Percentiles rank a stretch among this genome's conserved stretches.
Conservation (phyloP, 2,797 vertebrate species). For the Dicrostonyx torquatus region DNA sequence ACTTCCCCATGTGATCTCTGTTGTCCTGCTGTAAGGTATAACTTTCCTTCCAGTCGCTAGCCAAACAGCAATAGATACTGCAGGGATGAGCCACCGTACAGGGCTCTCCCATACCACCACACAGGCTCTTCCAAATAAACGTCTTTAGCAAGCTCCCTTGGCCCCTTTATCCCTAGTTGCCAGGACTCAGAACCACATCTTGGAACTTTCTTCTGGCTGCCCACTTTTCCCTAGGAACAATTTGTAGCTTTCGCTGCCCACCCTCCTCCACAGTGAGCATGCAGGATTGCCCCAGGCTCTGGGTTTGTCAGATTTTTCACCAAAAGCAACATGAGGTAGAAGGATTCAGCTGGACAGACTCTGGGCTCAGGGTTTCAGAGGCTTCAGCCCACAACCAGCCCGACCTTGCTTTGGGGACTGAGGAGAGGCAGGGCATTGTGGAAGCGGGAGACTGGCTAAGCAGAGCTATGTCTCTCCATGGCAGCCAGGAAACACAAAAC, state of each 20-base stretch:
- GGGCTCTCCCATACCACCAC: no score
- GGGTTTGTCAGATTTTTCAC: background rate
- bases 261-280: accelerated
- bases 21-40: no score
- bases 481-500: background rate
- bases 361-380: background rate
- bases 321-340: no score
- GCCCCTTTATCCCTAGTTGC: background rate
- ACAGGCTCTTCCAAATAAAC: no score
- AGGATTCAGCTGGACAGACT: background rate
- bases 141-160: background rate
- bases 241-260: background rate
- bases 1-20: no score
- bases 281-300: background rate
- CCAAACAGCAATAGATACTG: no score
- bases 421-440: background rate
- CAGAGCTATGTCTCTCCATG: background rate
- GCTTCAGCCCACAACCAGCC: no score
- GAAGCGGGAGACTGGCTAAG: background rate
- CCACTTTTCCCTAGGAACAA: background rate
- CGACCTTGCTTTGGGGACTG: background rate
- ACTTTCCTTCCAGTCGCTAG: no score
- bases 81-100: no score
- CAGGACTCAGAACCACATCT: background rate
- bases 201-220: background rate